Evolutionary conservation across 2,888 invertebrate genomes (phyloP), one percentile per base, ranked within the genome.

Genomic region (Tuta absoluta): DNA sequence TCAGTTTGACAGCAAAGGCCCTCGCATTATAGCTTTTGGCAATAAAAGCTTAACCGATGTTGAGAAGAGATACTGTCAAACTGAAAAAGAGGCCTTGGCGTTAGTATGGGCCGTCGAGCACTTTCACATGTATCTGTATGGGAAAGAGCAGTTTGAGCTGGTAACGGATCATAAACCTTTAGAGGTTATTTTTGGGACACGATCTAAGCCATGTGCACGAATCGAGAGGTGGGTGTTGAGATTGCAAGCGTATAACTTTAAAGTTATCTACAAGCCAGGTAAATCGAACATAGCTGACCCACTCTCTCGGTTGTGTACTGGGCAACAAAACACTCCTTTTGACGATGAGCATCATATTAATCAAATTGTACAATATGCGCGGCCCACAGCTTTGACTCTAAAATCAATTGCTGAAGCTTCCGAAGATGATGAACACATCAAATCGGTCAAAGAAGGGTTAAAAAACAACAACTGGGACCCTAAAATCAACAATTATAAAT

Each of bases 191-290:
- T 28, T 28, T 28, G 28, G 28, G 0, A 63, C 68, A 12, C 64
- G 56, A 38, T 78, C 78, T 0, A 79, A 78, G 65, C 76, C 80
- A 0, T 77, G 76, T 23, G 80, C 79, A 0, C 17, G 78, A 37
- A 71, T 81, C 7, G 79, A 81, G 62, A 62, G 80, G 1, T 80
- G 79, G 80, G 69, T 81, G 7, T 28, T 80, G 17, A 45, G 78
- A 2, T 62, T 78, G 5, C 79, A 81, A 62, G 10, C 73, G 0
- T 81, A 71, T 28, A 63, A 66, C 1, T 80, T 67, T 63, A 74
- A 73, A 33, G 51, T 51, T 10, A 11, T 23, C 21, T 48, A 48
- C 14, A 2, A 17, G 3, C 48, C 48, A 17, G 48, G 48, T 2
- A 28, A 28, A 28, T 4, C 2, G 2, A 28, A 28, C 5, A 28